Conservation (phyloP, 1,140 invertebrate genomes). For the Diorhabda sublineata region DNA sequence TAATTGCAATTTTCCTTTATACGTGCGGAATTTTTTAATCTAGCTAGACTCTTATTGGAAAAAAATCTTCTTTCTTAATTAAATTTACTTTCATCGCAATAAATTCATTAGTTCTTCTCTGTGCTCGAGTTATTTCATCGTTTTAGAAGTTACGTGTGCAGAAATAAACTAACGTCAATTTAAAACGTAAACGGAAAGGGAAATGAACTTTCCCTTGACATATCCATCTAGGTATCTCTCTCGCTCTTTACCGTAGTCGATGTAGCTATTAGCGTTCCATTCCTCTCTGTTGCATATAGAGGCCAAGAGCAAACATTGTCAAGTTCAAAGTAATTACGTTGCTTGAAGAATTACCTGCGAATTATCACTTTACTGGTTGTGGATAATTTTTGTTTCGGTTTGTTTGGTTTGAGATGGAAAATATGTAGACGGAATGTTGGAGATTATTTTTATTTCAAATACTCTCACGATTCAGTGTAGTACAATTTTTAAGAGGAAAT, state of each 20-base stretch:
- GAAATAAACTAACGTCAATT: background rate
- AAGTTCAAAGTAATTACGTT: constrained; percentile 10
- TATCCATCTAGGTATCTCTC: background rate
- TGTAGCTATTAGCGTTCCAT: background rate
- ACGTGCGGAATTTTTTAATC: no score
- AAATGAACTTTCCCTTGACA: constrained; percentile 13
- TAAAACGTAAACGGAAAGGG: constrained; percentile 5
- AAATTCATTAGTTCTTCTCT: background rate
- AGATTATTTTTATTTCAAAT: no score
- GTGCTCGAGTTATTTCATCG: background rate
- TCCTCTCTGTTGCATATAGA: constrained; percentile 16
- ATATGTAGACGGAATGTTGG: no score
- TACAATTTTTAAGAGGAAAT: no score
- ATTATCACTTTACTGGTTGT: background rate
- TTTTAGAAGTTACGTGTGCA: constrained; percentile 11
- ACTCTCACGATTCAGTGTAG: no score
- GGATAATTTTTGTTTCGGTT: no score
- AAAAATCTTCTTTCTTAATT: background rate
- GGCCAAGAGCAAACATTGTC: constrained; percentile 17
- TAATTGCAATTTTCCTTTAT: no score
- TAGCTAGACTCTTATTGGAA: no score
- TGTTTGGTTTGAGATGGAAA: no score
- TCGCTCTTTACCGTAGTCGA: background rate
- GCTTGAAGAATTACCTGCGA: background rate
- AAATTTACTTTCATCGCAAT: background rate